Evolutionary conservation across 64 coral and sea anemone genomes (phyloP), one percentile per base, ranked within the genome.

Genomic region (Stichodactyla mertensii): DNA sequence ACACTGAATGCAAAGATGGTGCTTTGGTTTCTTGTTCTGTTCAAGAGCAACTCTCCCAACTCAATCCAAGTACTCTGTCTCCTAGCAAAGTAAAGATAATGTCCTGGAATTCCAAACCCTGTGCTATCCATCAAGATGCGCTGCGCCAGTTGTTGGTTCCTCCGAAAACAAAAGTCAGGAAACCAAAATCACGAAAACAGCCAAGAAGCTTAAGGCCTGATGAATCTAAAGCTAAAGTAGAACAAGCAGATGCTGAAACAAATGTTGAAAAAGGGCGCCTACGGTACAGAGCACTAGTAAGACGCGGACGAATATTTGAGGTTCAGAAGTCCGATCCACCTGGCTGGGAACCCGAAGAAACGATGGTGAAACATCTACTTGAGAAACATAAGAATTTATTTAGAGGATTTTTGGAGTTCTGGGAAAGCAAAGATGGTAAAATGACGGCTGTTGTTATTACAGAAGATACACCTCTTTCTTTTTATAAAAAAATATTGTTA

Each of bases 371-470:
- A 7, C 51, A 51, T 24, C 26, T 24, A 14, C 27, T 52, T 79
- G 77, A 52, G 0, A 79, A 24, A 19, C 24, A 79, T 79, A 64
- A 16, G 61, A 19, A 31, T 51, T 14, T 51, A 18, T 6, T 19
- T 24, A 79, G 51, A 6, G 77, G 27, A 4, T 19, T 51, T 51
- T n/a, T 79, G 6, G 77, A 79, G 77, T 79, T 79, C 77, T 79
- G 77, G 77, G 77, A 88, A n/a, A 89, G 89, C 82, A 70, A 79
- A 61, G 52, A 82, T 16, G 92, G 92, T 70, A 90, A 60, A 52
- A 94, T 90, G 26, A 64, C 86, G 62, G 92, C 88, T 11, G 53
- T 53, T 54, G 81, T 88, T 0, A 3, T 45, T 45, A 45, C 36
- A 45, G 36, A 45, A 2, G 36, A 45, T 45, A 45, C 36, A 45